phyloP scores from a whole-genome alignment of 2,113 vertebrate genomes.

The Nestor notabilis region DNA sequence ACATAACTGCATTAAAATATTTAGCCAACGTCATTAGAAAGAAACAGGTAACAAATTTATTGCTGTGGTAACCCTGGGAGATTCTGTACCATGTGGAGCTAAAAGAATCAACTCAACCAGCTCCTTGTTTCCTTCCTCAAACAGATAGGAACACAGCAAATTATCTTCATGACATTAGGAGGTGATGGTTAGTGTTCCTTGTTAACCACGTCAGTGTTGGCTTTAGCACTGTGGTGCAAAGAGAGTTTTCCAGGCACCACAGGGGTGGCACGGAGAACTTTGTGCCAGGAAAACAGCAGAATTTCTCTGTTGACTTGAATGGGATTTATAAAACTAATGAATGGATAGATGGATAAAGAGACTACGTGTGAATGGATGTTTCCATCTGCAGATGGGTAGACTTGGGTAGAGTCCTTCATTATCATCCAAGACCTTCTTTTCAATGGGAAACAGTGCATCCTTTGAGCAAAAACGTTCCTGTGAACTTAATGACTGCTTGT shows the following conservation, averaged over 20 bases:
- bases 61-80: neutral
- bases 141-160: neutral
- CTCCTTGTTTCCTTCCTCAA: neutral
- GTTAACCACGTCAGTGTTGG: rapidly evolving
- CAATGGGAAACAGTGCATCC: neutral
- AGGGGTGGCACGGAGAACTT: neutral
- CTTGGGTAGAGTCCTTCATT: neutral
- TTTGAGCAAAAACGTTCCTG: neutral
- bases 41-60: neutral
- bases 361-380: neutral
- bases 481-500: neutral
- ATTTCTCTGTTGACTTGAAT: neutral
- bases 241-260: neutral
- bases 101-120: neutral
- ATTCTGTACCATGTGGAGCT: neutral
- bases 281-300: neutral
- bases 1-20: neutral
- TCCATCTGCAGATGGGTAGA: neutral
- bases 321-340: neutral
- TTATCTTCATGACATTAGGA: neutral
- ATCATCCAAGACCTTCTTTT: neutral
- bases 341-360: neutral
- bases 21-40: neutral
- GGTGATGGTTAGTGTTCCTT: neutral
- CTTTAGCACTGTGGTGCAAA: neutral